Evolutionary conservation across 2,888 invertebrate genomes (phyloP), one percentile per base, ranked within the genome.

Genomic region (Mycalesis mineus): DNA sequence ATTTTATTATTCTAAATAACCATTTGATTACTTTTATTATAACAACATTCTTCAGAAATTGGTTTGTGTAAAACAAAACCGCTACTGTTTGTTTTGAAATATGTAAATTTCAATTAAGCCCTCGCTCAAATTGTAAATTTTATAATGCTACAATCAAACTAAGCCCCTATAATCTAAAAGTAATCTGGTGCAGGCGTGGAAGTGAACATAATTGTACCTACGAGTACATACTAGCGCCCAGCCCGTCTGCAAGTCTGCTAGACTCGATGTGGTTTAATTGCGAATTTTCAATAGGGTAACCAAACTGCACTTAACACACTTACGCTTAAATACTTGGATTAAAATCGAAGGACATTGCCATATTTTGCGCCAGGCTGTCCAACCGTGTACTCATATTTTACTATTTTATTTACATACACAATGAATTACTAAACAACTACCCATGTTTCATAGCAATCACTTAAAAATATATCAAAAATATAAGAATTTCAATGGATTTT

Each of bases 261-360:
- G 60, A 42, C 52, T 56, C 47, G 62, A 60, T 49, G 77, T 72
- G 74, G 79, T 78, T n/a, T 78, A 80, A 82, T 79, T 78, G 76
- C 77, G 53, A 65, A 65, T 62, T 73, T 63, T 70, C 73, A 68
- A 66, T 64, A 68, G 61, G 63, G 80, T 79, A 79, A 82, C 81
- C 80, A 63, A 69, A 63, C 71, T 70, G 29, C 9, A 14, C 22
- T 22, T n/a, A n/a, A n/a, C n/a, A n/a, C n/a, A n/a, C n/a, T n/a
- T n/a, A n/a, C n/a, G n/a, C n/a, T n/a, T n/a, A n/a, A n/a, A n/a
- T n/a, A n/a, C n/a, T n/a, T n/a, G n/a, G n/a, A n/a, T n/a, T n/a
- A n/a, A n/a, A n/a, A n/a, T n/a, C n/a, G n/a, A n/a, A n/a, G n/a
- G n/a, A n/a, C n/a, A n/a, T n/a, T n/a, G n/a, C n/a, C n/a, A n/a